These are phyloP conservation scores for Acromyrmex heyeri DNA, from an alignment of 1,140 invertebrate genomes.

Conservation along the genomic window DNA sequence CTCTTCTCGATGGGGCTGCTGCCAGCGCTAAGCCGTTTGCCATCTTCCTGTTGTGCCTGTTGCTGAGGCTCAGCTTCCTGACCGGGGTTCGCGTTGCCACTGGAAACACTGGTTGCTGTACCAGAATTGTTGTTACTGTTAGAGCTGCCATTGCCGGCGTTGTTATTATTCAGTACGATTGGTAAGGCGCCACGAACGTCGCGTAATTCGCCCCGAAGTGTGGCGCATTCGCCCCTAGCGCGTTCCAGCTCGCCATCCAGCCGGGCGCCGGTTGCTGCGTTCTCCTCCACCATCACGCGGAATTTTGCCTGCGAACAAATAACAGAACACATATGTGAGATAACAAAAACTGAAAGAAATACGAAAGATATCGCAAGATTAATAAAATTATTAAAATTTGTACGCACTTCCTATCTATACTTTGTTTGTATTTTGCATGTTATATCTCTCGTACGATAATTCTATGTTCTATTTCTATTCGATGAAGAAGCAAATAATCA, in stretches of 20 bases:
- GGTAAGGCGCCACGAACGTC: constrained; percentile 84
- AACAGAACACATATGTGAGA: neutral
- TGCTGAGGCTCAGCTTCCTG: constrained; percentile 75
- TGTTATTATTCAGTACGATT: constrained; percentile 75
- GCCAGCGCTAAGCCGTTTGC: constrained; percentile 82
- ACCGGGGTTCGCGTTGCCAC: constrained; percentile 59
- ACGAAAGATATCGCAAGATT: neutral
- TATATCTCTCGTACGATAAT: no score
- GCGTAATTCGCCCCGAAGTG: constrained; percentile 87
- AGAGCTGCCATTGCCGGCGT: constrained; percentile 54
- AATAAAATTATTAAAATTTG: constrained; percentile 5
- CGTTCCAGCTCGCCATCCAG: constrained; percentile 89
- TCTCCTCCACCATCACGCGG: constrained; percentile 91
- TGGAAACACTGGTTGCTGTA: constrained; percentile 42
- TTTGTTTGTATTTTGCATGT: neutral
- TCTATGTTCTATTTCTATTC: no score
- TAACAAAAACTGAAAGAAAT: neutral
- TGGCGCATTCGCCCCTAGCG: constrained; percentile 88
- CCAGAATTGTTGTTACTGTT: constrained; percentile 76
- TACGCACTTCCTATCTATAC: no score
- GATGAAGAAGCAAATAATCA: no score
- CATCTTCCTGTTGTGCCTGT: constrained; percentile 78
- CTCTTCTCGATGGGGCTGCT: constrained; percentile 85
- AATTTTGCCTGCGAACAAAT: constrained; percentile 87
- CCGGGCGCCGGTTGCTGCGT: constrained; percentile 88